Conservation (phyloP, 2,113 vertebrate genomes). For the Osmerus eperlanus region DNA sequence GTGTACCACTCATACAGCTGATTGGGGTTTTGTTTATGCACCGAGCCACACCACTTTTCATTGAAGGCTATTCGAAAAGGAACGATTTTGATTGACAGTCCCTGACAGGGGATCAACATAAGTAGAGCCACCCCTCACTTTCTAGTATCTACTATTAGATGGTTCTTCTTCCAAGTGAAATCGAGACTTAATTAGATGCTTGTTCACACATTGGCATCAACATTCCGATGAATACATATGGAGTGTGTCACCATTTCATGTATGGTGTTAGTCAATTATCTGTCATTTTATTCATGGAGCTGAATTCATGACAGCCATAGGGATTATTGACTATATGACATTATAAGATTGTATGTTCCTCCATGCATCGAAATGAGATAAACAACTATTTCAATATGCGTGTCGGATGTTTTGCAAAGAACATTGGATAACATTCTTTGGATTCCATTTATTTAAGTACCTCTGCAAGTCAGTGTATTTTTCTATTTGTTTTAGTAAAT, state of each 20-base stretch:
- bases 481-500: too few species aligned
- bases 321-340: background rate
- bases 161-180: too few species aligned
- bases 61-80: background rate
- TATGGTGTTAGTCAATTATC: background rate
- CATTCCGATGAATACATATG: background rate
- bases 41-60: background rate
- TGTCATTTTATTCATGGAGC: conserved; percentile 3
- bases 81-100: conserved; percentile 4
- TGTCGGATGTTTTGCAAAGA: too few species aligned
- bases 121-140: background rate
- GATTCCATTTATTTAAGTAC: too few species aligned
- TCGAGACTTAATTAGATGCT: too few species aligned
- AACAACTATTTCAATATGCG: background rate
- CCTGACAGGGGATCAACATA: background rate
- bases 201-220: conserved; percentile 16
- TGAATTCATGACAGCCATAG: conserved; percentile 5
- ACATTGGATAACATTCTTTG: too few species aligned
- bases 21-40: background rate
- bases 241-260: conserved; percentile 1
- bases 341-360: background rate
- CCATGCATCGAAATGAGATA: background rate
- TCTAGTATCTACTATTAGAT: too few species aligned
- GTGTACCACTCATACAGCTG: background rate
- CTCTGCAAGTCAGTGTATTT: too few species aligned